Evolutionary conservation across 2,888 invertebrate species (phyloP).

Genomic region (Pasiphila rectangulata): DNA sequence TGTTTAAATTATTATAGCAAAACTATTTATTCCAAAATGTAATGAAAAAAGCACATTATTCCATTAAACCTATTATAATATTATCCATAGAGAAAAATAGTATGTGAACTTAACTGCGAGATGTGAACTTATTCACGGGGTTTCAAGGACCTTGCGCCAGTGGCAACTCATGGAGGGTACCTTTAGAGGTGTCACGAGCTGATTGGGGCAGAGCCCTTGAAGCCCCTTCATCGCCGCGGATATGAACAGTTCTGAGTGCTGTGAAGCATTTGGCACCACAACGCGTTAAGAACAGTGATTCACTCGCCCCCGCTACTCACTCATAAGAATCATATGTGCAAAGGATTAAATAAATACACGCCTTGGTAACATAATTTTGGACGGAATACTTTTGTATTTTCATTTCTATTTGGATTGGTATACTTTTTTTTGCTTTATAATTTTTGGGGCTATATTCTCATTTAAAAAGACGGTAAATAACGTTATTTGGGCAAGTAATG

Average conservation of each 20-base stretch:
- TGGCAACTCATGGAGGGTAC: no score
- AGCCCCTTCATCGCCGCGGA: no score
- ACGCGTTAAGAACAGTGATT: neutral
- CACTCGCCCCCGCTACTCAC: constrained; percentile 12
- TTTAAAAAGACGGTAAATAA: no score
- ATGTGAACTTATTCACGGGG: neutral
- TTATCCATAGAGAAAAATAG: neutral
- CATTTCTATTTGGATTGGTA: constrained; percentile 13
- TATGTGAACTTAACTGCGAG: neutral
- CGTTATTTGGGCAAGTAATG: no score
- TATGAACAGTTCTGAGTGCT: no score
- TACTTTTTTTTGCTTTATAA: neutral
- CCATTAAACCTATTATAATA: constrained; percentile 4
- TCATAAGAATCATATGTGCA: neutral
- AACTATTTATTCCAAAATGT: neutral
- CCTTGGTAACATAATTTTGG: constrained; percentile 59
- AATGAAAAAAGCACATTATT: neutral
- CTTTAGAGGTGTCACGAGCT: no score
- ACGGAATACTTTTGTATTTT: constrained; percentile 59
- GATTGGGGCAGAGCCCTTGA: no score
- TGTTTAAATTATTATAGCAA: neutral
- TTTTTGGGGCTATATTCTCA: no score
- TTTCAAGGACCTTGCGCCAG: no score
- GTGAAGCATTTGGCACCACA: constrained; percentile 18
- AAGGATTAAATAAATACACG: constrained; percentile 23